Evolutionary conservation across 2,888 invertebrate genomes (phyloP), one percentile per base, ranked within the genome.

Genomic region (Boloria selene): DNA sequence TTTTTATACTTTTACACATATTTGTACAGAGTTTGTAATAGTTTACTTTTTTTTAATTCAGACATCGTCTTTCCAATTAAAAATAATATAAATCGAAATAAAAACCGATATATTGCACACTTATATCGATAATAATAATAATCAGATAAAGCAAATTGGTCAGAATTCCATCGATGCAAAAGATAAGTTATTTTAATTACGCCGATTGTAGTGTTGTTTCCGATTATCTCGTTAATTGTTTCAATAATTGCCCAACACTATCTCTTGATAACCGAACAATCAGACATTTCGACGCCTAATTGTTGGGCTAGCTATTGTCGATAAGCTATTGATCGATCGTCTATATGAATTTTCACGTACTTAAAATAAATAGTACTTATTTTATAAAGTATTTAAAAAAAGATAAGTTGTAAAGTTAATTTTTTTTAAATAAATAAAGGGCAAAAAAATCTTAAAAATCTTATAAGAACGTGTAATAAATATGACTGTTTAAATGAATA

Each of bases 191-290:
- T 56, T 66, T 66, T 63, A 67, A 67, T 67, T 67, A 67, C 45
- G 38, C 6, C 47, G 63, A 67, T 66, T 58, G 55, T 45, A 47
- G 18, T 17, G 47, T 31, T 61, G 58, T 58, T 59, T 55, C 44
- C 22, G 56, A 65, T 65, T 58, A 68, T 65, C 61, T 61, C 56
- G 44, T 50, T 68, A 68, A 68, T 68, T 62, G 65, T 59, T 62
- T 61, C 59, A 68, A 61, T 65, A 61, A 68, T 61, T 56, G 64
- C 56, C 56, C 56, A 65, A 38, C 62, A 22, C 13, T 61, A 42
- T 62, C 63, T 54, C 18, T 47, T 60, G 50, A 64, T 63, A 47
- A 49, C 31, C 14, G 13, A 59, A 7, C 63, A 58, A 65, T 65
- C 47, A 54, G 67, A 64, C 69, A 16, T 52, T 61, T 42, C 26